Percentiles rank a stretch among this genome's conserved stretches.
These are phyloP conservation scores for Dryadula phaetusa DNA, from an alignment of 2,888 invertebrate species.

Conservation along the genomic window DNA sequence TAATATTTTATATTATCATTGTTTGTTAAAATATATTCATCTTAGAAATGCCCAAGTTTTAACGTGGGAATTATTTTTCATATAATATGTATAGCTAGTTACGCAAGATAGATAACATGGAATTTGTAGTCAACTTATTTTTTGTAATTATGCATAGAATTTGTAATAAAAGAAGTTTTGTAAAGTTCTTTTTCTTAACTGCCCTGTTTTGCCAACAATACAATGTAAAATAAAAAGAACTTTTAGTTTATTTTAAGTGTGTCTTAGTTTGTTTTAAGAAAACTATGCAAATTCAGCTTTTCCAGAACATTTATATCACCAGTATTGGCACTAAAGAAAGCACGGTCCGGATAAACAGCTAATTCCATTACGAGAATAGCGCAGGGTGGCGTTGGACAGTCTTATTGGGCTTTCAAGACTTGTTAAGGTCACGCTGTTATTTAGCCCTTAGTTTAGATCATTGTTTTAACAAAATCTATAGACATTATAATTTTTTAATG, in stretches of 20 bases:
- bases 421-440: constrained; percentile 42
- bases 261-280: background rate
- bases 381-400: constrained; percentile 54
- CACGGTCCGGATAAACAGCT: constrained; percentile 60
- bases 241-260: background rate
- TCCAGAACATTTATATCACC: constrained; percentile 40
- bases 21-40: background rate
- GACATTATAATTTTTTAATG: no score
- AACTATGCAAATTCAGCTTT: background rate
- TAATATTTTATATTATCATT: background rate
- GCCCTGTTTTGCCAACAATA: background rate
- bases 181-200: background rate
- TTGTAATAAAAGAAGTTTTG: background rate
- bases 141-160: no score
- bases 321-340: constrained; percentile 47
- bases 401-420: constrained; percentile 47
- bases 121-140: no score
- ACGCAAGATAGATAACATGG: no score
- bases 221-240: background rate
- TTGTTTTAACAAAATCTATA: background rate
- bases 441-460: no score
- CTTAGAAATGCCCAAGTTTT: background rate
- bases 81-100: no score
- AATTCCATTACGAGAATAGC: constrained; percentile 65
- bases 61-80: no score